Evolutionary conservation across 2,113 vertebrate genomes (phyloP).

Genomic region (Rostratula benghalensis): DNA sequence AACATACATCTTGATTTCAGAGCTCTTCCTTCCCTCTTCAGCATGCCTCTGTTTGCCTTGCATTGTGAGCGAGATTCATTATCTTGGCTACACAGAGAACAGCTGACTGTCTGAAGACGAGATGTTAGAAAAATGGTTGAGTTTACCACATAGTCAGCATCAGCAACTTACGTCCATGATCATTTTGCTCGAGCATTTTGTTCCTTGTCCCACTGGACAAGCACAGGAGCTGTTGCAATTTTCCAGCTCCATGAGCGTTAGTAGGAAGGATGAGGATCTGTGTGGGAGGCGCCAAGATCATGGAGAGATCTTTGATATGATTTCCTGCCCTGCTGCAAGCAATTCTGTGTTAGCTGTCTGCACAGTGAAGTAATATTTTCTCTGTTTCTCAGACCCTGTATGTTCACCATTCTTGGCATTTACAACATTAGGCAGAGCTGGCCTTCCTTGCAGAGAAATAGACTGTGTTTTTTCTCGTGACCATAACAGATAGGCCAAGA

Average conservation of each 20-base stretch:
- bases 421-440: neutral
- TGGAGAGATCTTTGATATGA: neutral
- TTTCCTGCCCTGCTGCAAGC: neutral
- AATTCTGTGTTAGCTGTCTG: neutral
- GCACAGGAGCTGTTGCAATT: neutral
- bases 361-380: neutral
- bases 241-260: neutral
- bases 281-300: neutral
- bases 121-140: neutral
- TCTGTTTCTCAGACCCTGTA: neutral
- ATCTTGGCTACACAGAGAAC: neutral
- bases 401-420: neutral
- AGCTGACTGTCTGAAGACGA: neutral
- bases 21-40: neutral
- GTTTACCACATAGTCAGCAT: neutral
- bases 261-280: neutral
- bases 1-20: neutral
- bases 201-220: neutral
- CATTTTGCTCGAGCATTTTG: neutral
- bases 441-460: neutral
- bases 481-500: neutral
- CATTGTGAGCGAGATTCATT: neutral
- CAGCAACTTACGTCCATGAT: neutral
- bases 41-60: neutral
- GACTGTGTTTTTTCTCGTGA: neutral